Evolutionary conservation across 1,140 invertebrate species (phyloP), one percentile per base, ranked within the genome.

Genomic region (Chironomus tepperi): DNA sequence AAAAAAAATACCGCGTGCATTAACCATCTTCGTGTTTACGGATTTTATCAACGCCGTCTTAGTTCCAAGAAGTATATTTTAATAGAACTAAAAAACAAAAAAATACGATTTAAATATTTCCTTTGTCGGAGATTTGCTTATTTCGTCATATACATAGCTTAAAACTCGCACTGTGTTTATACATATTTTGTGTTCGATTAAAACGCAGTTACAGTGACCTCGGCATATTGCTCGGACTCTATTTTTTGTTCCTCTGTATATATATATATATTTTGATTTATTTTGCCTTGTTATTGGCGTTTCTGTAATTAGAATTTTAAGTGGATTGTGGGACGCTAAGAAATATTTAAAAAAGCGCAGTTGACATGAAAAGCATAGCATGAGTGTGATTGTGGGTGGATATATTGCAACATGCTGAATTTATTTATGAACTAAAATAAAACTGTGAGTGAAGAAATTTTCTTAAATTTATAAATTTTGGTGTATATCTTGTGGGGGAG

Each of bases 161-260:
- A 57, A n/a, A n/a, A 57, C 47, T 57, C 12, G 47, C 47, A 57
- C 12, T 57, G 47, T 57, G 47, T 57, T 57, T 34, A 34, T 34
- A 34, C 24, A 34, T 34, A 34, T 34, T 47, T 57, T 57, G 47
- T 57, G 24, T 57, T 57, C 47, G 47, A 70, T 70, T 70, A 21
- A 70, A 70, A 70, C 65, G 65, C 65, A 70, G 65, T 70, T 70
- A 19, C 65, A 19, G 65, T 70, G 65, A 70, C 65, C 65, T 70
- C 65, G 65, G 18, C 47, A 57, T 57, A 21, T 70, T 70, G 65
- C 19, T 70, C 19, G 65, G 65, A 70, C 16, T 70, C 19, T 70
- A 21, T 19, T 70, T 70, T 70, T 18, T 15, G 5, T 15, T n/a
- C 24, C 47, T 57, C 47, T 57, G 47, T 5, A n/a, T 57, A n/a